These are phyloP conservation scores for Tenebrosternarchus preto DNA, from an alignment of 2,113 vertebrate genomes.

Conservation along the genomic window DNA sequence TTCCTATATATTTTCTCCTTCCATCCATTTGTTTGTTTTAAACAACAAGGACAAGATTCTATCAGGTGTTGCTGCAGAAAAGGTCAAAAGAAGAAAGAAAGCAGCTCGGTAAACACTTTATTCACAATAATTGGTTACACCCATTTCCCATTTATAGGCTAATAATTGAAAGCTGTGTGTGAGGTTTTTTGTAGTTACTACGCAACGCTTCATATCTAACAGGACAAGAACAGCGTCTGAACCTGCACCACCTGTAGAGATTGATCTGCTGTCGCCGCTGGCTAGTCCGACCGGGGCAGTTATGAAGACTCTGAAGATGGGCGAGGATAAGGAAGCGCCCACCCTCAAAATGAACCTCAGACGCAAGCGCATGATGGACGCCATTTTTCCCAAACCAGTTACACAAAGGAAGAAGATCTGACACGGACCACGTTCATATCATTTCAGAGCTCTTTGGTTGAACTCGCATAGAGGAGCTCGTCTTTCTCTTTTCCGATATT, in stretches of 20 bases:
- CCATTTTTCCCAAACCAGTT: conserved; percentile 86
- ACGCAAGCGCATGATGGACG: conserved; percentile 76
- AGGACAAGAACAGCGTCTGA: conserved; percentile 73
- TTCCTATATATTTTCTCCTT: neutral
- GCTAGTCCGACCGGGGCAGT: conserved; percentile 71
- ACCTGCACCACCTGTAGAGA: conserved; percentile 76
- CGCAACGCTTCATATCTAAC: neutral
- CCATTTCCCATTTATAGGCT: neutral
- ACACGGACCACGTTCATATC: neutral
- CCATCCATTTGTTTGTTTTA: neutral
- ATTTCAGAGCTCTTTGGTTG: neutral
- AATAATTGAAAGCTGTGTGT: too few species aligned
- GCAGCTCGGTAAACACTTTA: conserved; percentile 62
- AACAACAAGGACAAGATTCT: conserved; percentile 65
- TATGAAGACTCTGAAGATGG: conserved; percentile 63
- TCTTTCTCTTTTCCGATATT: conserved; percentile 31
- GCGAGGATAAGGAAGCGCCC: conserved; percentile 53
- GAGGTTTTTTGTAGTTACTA: too few species aligned
- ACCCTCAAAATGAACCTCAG: conserved; percentile 70
- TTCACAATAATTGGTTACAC: too few species aligned
- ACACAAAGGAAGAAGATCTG: conserved; percentile 87
- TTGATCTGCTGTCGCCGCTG: conserved; percentile 85
- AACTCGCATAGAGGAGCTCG: conserved; percentile 50
- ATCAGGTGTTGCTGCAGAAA: conserved; percentile 48
- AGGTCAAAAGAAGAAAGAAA: conserved; percentile 61